Evolutionary conservation across 2,888 invertebrate genomes (phyloP).

Genomic region (Microplitis manilae): DNA sequence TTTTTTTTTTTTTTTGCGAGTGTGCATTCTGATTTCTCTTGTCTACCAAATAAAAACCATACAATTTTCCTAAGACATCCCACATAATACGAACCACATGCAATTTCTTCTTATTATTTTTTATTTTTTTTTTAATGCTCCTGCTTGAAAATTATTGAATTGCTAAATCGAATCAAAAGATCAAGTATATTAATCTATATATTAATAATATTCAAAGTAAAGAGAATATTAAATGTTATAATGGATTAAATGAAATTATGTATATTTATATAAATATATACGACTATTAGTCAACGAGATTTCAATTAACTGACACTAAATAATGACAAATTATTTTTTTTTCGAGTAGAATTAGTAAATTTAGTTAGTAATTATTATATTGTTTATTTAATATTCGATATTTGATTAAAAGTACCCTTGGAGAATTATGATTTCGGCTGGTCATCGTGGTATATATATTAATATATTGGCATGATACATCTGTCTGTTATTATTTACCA

Average conservation of each 20-base stretch:
- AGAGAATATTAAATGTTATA: conserved; percentile 14
- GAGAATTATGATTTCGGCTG: conserved; percentile 9
- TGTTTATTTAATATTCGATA: neutral
- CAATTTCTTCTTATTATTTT: neutral
- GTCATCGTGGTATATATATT: conserved; percentile 27
- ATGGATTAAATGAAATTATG: conserved; percentile 20
- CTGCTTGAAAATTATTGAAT: neutral
- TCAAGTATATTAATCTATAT: neutral
- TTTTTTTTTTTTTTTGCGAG: conserved; percentile 17
- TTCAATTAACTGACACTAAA: conserved; percentile 30
- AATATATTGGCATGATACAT: conserved; percentile 36
- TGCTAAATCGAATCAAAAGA: neutral
- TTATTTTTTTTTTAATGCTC: neutral
- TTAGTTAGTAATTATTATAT: neutral
- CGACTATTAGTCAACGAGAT: conserved; percentile 33
- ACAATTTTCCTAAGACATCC: conserved; percentile 10
- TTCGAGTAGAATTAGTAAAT: neutral
- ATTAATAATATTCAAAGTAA: neutral
- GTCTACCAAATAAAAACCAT: conserved; percentile 15
- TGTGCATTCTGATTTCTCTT: conserved; percentile 28
- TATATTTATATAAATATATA: neutral
- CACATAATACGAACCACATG: neutral
- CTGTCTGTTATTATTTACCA: conserved; percentile 42
- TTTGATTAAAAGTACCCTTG: neutral
- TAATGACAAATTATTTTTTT: conserved; percentile 33